Percentiles rank a stretch among this genome's conserved stretches.
Conservation (phyloP, 1,140 invertebrate genomes). For the Carcinoscorpius rotundicauda region DNA sequence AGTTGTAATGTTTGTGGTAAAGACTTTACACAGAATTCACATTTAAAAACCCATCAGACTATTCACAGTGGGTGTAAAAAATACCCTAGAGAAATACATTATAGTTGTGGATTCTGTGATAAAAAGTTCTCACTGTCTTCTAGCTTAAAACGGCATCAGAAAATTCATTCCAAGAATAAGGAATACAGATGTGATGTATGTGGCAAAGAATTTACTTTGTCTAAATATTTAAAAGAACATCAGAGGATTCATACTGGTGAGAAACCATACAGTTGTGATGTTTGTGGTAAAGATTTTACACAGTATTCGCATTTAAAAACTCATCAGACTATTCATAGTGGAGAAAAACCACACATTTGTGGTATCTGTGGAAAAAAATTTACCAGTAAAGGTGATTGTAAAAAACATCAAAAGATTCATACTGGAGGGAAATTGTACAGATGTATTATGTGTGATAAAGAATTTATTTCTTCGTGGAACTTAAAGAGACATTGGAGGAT, state of each 20-base stretch:
- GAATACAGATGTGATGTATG: constrained; percentile 22
- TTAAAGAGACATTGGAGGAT: constrained; percentile 9
- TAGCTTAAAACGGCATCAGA: constrained; percentile 10
- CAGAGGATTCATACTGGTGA: constrained; percentile 69
- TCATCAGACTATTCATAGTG: constrained; percentile 68
- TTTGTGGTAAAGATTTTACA: constrained; percentile 59
- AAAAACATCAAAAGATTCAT: constrained; percentile 65
- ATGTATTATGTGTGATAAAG: constrained; percentile 75
- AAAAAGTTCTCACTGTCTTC: constrained; percentile 7
- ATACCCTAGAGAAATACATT: constrained; percentile 27
- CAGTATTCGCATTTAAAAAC: constrained; percentile 59
- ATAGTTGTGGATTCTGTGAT: constrained; percentile 9
- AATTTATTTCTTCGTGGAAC: constrained; percentile 40
- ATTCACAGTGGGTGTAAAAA: constrained; percentile 68
- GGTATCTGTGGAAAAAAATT: constrained; percentile 57
- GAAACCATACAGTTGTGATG: constrained; percentile 40
- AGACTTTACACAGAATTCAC: constrained; percentile 54
- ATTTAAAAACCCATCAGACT: constrained; percentile 69
- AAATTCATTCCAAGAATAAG: constrained; percentile 10
- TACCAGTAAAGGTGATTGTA: constrained; percentile 70
- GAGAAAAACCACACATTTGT: constrained; percentile 62
- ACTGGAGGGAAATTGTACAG: constrained; percentile 61
- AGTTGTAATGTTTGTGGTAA: constrained; percentile 43
- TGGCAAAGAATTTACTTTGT: constrained; percentile 43
- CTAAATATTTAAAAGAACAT: constrained; percentile 77